A percentile compares a stretch with the other conserved stretches of the same genome.
These are phyloP conservation scores for Sitobion miscanthi DNA, from an alignment of 1,140 invertebrate species.

Conservation along the genomic window DNA sequence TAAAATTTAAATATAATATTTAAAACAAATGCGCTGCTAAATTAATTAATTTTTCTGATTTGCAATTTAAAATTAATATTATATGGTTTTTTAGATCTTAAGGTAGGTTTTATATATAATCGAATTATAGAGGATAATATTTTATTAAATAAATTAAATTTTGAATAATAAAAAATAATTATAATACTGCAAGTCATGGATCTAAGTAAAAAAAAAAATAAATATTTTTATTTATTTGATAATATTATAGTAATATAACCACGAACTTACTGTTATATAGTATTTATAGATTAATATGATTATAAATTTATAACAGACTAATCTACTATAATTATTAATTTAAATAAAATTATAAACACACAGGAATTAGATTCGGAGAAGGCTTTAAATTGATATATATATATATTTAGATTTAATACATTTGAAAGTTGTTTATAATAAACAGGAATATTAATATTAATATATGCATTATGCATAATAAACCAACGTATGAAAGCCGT, in stretches of 20 bases:
- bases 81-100: neutral
- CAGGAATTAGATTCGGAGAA: neutral
- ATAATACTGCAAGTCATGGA: neutral
- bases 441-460: neutral
- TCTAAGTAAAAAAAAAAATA: neutral
- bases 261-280: neutral
- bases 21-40: neutral
- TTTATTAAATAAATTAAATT: neutral
- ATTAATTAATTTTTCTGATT: neutral
- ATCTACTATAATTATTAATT: neutral
- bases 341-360: neutral
- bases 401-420: neutral
- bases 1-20: neutral
- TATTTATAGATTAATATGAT: slow-evolving; percentile 11
- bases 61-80: neutral
- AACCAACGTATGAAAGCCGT: neutral
- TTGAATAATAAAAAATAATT: too few relatives aligned
- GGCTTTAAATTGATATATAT: neutral
- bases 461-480: neutral
- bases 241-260: neutral
- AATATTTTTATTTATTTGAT: neutral
- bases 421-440: slow-evolving; percentile 46
- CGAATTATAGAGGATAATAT: neutral
- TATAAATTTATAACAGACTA: neutral
- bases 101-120: neutral